phyloP scores from a whole-genome alignment of 2,113 vertebrate genomes.

The Coreoperca whiteheadi region DNA sequence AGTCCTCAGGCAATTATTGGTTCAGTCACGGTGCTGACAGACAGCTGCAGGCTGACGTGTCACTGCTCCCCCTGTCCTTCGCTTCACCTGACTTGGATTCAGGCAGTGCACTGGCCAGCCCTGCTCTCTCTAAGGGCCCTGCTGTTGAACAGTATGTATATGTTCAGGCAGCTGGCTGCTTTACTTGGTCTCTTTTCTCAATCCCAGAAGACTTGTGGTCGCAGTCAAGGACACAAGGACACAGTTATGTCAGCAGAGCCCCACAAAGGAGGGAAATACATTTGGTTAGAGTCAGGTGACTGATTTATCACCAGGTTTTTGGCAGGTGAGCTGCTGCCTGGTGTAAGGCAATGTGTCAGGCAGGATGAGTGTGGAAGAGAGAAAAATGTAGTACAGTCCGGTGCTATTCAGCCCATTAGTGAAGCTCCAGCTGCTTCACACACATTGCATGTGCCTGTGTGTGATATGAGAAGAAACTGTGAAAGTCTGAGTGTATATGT shows the following conservation, averaged over 20 bases:
- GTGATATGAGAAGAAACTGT: constrained; percentile 5
- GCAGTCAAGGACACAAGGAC: constrained; percentile 60
- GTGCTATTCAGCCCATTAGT: constrained; percentile 50
- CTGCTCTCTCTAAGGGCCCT: constrained; percentile 10
- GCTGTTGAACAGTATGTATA: neutral
- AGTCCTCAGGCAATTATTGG: constrained; percentile 36
- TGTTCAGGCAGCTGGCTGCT: neutral
- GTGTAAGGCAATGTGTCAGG: constrained; percentile 29
- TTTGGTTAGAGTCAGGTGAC: neutral
- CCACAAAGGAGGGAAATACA: constrained; percentile 19
- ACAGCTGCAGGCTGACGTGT: constrained; percentile 26
- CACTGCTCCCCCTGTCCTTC: neutral
- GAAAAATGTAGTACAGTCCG: constrained; percentile 28
- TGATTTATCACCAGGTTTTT: constrained; percentile 41
- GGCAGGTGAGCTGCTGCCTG: constrained; percentile 44
- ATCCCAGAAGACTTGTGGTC: constrained; percentile 35
- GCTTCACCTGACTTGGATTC: constrained; percentile 29
- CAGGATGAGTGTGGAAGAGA: constrained; percentile 38
- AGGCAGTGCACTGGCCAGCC: constrained; percentile 18
- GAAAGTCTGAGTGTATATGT: constrained; percentile 8
- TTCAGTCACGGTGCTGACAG: constrained; percentile 19
- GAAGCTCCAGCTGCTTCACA: constrained; percentile 35
- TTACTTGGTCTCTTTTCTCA: neutral
- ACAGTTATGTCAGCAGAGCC: constrained; percentile 31
- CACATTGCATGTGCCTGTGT: neutral